Conservation (phyloP, 53 echinoderm and acorn worm genomes). For the Apostichopus leukothele region DNA sequence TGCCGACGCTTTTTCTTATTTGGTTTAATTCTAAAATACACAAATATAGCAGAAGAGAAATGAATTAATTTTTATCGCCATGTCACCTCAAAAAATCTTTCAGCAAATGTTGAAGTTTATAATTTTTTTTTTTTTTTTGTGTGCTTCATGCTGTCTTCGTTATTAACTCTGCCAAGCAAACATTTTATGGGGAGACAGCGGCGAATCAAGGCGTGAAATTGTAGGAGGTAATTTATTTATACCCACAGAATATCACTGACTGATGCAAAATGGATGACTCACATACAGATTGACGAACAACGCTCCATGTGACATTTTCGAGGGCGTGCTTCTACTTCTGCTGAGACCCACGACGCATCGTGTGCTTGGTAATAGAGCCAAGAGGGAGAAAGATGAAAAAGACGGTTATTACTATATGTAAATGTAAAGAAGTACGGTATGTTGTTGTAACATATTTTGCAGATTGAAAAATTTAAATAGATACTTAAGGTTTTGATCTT, state of each 20-base stretch:
- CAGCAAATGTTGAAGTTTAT: conserved; percentile 15
- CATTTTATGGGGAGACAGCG: conserved; percentile 36
- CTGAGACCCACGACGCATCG: no score
- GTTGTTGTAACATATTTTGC: no score
- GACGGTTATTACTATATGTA: no score
- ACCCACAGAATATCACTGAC: conserved; percentile 5
- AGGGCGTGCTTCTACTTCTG: no score
- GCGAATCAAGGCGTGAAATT: conserved; percentile 28
- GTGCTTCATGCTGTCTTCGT: neutral
- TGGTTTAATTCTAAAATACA: neutral
- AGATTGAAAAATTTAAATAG: no score
- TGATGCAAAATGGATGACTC: neutral
- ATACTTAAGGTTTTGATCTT: no score
- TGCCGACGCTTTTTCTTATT: neutral
- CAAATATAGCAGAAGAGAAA: conserved; percentile 1
- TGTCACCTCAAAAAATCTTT: conserved; percentile 13
- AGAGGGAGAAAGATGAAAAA: no score
- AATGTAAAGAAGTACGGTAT: no score
- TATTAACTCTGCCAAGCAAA: conserved; percentile 16
- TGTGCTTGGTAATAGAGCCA: no score
- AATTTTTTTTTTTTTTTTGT: neutral
- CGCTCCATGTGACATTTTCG: no score
- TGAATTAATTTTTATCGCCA: conserved; percentile 33
- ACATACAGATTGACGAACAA: neutral
- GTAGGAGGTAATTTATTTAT: conserved; percentile 30